phyloP scores from a whole-genome alignment of 2,888 invertebrate species.

The Agriotes lineatus region DNA sequence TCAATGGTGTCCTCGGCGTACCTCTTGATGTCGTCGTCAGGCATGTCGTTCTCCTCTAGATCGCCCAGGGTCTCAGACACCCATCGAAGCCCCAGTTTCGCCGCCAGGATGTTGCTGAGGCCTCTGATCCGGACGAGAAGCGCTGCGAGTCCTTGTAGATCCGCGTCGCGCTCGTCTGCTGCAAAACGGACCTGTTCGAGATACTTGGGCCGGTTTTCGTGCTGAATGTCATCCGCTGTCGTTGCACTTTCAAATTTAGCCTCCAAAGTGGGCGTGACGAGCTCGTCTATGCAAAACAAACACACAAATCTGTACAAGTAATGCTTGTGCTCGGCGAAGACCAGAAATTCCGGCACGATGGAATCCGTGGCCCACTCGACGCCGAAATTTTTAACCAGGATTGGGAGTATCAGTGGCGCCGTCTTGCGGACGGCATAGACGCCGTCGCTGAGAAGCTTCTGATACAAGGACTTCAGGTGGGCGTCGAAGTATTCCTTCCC shows the following conservation, averaged over 20 bases:
- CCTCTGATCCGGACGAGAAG: constrained; percentile 41
- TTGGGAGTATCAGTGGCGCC: constrained; percentile 59
- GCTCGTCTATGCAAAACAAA: constrained; percentile 60
- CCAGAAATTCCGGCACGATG: constrained; percentile 56
- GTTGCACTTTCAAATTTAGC: constrained; percentile 29
- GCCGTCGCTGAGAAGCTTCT: constrained; percentile 58
- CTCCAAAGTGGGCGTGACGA: constrained; percentile 57
- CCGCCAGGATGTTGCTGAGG: constrained; percentile 49
- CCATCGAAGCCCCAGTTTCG: constrained; percentile 50
- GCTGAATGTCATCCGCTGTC: constrained; percentile 18
- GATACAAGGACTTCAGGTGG: constrained; percentile 58
- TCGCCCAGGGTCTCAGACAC: constrained; percentile 39
- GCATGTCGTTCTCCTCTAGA: constrained; percentile 50
- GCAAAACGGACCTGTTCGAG: neutral
- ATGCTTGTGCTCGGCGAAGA: constrained; percentile 55
- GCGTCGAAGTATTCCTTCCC: constrained; percentile 58
- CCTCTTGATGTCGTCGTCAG: constrained; percentile 51
- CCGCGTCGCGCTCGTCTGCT: neutral
- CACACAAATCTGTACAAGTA: constrained; percentile 59
- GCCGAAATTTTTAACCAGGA: constrained; percentile 60
- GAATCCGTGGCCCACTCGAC: constrained; percentile 58
- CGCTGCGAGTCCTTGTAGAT: neutral
- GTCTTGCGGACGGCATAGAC: constrained; percentile 61
- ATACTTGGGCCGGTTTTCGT: constrained; percentile 12
- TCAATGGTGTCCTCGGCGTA: constrained; percentile 60